Percentiles rank a stretch among this genome's conserved stretches.
Evolutionary conservation across 1,140 invertebrate species (phyloP).

Genomic region (Drosophila elegans): DNA sequence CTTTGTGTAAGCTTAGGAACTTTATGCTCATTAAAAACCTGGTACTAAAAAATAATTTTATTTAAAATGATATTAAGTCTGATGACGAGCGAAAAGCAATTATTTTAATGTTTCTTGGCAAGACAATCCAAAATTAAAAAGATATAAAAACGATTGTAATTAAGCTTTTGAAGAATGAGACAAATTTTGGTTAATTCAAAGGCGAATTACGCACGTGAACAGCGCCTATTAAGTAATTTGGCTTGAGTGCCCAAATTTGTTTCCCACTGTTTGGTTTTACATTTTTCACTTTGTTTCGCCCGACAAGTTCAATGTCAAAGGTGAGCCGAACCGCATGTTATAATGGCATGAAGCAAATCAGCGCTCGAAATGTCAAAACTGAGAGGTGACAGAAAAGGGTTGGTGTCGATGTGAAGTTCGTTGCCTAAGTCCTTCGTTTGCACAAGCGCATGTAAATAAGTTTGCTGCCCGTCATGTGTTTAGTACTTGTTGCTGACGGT

Average conservation of each 20-base stretch:
- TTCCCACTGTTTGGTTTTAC: slow-evolving; percentile 31
- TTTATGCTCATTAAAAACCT: too few relatives aligned
- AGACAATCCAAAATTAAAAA: slow-evolving; percentile 10
- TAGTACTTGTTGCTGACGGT: slow-evolving; percentile 16
- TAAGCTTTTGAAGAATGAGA: slow-evolving; percentile 21
- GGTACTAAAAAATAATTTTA: too few relatives aligned
- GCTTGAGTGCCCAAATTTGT: slow-evolving; percentile 17
- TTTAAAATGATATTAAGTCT: slow-evolving; percentile 13
- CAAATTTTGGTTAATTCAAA: slow-evolving; percentile 21
- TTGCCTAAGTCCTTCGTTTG: slow-evolving; percentile 77
- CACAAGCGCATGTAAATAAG: slow-evolving; percentile 58
- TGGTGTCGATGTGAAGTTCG: slow-evolving; percentile 45
- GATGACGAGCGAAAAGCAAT: slow-evolving; percentile 31
- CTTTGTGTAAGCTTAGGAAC: too few relatives aligned
- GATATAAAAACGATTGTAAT: slow-evolving; percentile 26
- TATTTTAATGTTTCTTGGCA: slow-evolving; percentile 40
- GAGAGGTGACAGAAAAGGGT: slow-evolving; percentile 29
- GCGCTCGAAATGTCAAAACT: slow-evolving; percentile 29
- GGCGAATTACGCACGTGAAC: slow-evolving; percentile 22
- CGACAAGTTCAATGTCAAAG: slow-evolving; percentile 82
- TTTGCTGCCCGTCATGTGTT: slow-evolving; percentile 33
- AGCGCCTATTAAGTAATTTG: slow-evolving; percentile 23
- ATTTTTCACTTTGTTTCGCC: slow-evolving; percentile 23
- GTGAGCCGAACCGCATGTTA: slow-evolving; percentile 41
- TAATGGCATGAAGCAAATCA: slow-evolving; percentile 20